phyloP scores from a whole-genome alignment of 2,113 vertebrate species.

The Apistogramma diplotaenia region DNA sequence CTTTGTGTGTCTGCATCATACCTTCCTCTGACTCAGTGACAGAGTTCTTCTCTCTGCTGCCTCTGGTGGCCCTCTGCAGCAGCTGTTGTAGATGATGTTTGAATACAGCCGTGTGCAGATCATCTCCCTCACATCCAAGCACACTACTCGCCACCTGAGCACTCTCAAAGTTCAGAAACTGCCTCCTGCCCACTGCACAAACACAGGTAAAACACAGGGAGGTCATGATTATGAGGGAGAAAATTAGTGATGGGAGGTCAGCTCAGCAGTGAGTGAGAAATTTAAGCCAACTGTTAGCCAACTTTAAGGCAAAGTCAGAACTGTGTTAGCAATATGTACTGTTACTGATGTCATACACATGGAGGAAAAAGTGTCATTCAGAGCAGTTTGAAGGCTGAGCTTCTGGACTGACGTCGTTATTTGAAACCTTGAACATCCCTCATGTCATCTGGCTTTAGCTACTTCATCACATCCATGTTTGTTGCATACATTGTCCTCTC shows the following conservation, averaged over 20 bases:
- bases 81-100: slow-evolving; percentile 93
- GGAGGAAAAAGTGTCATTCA: too few relatives aligned
- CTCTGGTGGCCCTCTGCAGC: slow-evolving; percentile 80
- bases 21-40: slow-evolving; percentile 60
- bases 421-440: too few relatives aligned
- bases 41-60: slow-evolving; percentile 26
- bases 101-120: slow-evolving; percentile 88
- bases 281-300: too few relatives aligned
- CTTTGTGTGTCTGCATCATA: slow-evolving; percentile 17
- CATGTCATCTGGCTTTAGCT: too few relatives aligned
- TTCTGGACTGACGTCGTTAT: too few relatives aligned
- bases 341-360: too few relatives aligned
- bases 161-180: slow-evolving; percentile 89
- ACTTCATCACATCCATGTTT: too few relatives aligned
- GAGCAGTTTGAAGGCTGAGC: too few relatives aligned
- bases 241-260: not conserved
- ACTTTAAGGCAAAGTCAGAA: too few relatives aligned
- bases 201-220: not conserved
- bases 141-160: slow-evolving; percentile 80
- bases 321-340: too few relatives aligned
- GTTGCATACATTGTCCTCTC: too few relatives aligned
- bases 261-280: not conserved
- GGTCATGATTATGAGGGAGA: not conserved
- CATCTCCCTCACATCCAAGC: slow-evolving; percentile 90
- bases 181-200: slow-evolving; percentile 87